Percentiles rank a stretch among this genome's conserved stretches.
Evolutionary conservation across 2,113 vertebrate species (phyloP).

Genomic region (Anser cygnoides): DNA sequence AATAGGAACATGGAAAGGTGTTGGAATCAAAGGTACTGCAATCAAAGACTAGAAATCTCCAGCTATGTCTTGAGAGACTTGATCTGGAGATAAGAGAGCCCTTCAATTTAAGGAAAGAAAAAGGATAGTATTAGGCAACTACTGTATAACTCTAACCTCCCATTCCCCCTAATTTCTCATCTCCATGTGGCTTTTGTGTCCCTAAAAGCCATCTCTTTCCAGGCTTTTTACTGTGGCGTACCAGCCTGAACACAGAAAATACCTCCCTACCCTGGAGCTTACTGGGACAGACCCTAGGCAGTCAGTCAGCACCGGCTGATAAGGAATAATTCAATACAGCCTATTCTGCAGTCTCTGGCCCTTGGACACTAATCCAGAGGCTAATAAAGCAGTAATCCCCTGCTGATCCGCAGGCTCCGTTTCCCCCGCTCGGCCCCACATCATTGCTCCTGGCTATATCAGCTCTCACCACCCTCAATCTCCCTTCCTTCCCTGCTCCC

Average conservation of each 20-base stretch:
- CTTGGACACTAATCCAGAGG: constrained; percentile 44
- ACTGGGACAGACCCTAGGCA: neutral
- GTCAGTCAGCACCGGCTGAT: neutral
- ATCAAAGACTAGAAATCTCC: constrained; percentile 41
- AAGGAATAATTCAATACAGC: constrained; percentile 5
- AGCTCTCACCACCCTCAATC: neutral
- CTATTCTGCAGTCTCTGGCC: neutral
- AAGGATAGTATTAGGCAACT: neutral
- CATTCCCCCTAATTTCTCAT: neutral
- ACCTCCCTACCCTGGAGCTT: neutral
- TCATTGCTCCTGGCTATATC: neutral
- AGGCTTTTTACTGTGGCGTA: neutral
- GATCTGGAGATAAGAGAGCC: constrained; percentile 23
- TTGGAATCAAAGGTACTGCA: neutral
- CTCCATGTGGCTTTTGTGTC: neutral
- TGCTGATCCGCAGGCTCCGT: neutral
- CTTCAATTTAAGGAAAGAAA: constrained; percentile 43
- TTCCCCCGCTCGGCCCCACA: neutral
- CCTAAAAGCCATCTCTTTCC: neutral
- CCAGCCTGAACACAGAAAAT: neutral
- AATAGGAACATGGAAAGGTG: constrained; percentile 27
- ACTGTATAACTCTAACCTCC: neutral
- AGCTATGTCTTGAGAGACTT: constrained; percentile 16
- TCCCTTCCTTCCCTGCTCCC: neutral
- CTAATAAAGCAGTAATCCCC: constrained; percentile 49